Percentiles rank a stretch among this genome's conserved stretches.
Conservation (phyloP, 2,888 invertebrate species). For the Argynnis bischoffii region DNA sequence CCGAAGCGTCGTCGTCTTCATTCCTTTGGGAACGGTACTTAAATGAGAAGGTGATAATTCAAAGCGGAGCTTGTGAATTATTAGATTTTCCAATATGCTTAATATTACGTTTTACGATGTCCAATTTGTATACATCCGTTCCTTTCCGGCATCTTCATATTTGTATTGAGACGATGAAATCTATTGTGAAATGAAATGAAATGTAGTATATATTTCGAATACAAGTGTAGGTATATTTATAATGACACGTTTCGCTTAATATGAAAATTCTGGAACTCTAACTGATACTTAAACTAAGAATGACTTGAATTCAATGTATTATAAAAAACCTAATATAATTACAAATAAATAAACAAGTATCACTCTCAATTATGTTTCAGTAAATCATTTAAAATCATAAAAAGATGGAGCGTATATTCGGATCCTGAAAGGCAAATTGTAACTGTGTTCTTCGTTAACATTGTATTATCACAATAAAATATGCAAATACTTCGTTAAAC, state of each 20-base stretch:
- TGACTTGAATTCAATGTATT: no score
- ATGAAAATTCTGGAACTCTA: neutral
- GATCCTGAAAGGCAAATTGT: slow-evolving; percentile 20
- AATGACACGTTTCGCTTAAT: slow-evolving; percentile 21
- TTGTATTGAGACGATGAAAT: slow-evolving; percentile 14
- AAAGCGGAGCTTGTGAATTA: slow-evolving; percentile 12
- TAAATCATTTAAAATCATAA: neutral
- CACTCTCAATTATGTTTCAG: neutral
- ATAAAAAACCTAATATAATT: neutral
- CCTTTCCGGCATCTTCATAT: slow-evolving; percentile 2
- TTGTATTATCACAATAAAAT: slow-evolving; percentile 38
- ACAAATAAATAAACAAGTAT: no score
- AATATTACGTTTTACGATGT: slow-evolving; percentile 16
- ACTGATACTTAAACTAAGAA: no score
- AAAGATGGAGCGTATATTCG: neutral
- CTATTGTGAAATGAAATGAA: slow-evolving; percentile 19
- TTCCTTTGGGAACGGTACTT: slow-evolving; percentile 6
- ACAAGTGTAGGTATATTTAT: slow-evolving; percentile 7
- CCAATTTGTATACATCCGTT: slow-evolving; percentile 22
- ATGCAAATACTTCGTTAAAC: slow-evolving; percentile 41
- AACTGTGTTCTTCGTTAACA: slow-evolving; percentile 36
- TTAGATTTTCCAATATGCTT: slow-evolving; percentile 11
- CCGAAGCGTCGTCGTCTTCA: slow-evolving; percentile 11
- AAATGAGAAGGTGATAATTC: slow-evolving; percentile 5
- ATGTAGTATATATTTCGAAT: neutral